These are phyloP conservation scores for Ochropacha duplaris DNA, from an alignment of 2,888 invertebrate genomes.

Conservation along the genomic window DNA sequence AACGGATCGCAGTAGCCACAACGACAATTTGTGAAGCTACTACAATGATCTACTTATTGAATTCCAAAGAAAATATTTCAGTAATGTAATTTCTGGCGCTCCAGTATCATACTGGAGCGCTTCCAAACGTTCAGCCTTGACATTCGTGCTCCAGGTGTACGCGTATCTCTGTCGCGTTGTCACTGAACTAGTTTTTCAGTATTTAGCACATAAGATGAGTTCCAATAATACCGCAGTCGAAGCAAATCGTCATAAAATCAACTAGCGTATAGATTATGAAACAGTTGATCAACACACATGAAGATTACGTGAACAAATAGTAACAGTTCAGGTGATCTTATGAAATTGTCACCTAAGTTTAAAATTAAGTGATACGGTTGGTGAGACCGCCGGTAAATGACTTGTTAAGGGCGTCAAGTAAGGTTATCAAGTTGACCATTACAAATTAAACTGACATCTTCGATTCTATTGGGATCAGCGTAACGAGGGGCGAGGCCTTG, in stretches of 20 bases:
- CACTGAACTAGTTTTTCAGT: slow-evolving; percentile 52
- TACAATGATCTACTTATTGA: not conserved
- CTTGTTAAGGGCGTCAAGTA: slow-evolving; percentile 50
- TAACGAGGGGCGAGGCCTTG: slow-evolving; percentile 29
- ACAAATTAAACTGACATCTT: slow-evolving; percentile 44
- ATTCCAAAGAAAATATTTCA: not conserved
- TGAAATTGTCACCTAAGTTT: slow-evolving; percentile 6
- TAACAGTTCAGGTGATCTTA: not conserved
- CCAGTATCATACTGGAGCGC: slow-evolving; percentile 60
- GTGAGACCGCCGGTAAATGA: slow-evolving; percentile 22
- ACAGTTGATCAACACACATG: not conserved
- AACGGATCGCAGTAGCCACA: not conserved
- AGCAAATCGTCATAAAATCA: not conserved
- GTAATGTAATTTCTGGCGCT: slow-evolving; percentile 25
- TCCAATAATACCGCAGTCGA: slow-evolving; percentile 7
- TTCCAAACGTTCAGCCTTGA: slow-evolving; percentile 77
- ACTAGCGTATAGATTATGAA: slow-evolving; percentile 10
- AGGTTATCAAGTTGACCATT: slow-evolving; percentile 39
- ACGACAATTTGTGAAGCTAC: not conserved
- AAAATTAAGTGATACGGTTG: slow-evolving; percentile 16
- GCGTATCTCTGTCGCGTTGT: slow-evolving; percentile 55
- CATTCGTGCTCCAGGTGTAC: slow-evolving; percentile 74
- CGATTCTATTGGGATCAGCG: slow-evolving; percentile 26
- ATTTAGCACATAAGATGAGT: slow-evolving; percentile 34
- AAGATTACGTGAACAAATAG: not conserved